Conservation (phyloP, 2,797 vertebrate species). For the Artibeus jamaicensis region DNA sequence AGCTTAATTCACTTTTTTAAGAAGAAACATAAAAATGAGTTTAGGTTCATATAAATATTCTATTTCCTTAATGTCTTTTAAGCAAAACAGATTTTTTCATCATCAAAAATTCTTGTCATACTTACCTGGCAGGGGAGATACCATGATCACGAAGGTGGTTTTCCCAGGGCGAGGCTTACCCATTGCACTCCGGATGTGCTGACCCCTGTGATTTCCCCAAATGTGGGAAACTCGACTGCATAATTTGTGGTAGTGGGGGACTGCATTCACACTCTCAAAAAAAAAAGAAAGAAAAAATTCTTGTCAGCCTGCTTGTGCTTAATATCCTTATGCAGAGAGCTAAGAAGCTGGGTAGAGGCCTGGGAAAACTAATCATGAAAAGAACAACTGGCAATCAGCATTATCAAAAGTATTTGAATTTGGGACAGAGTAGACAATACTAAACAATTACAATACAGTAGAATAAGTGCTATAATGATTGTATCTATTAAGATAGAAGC, state of each 20-base stretch:
- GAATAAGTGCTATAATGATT: not conserved
- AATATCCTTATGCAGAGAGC: not conserved
- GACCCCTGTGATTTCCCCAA: no score
- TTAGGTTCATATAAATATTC: not conserved
- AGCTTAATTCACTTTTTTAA: not conserved
- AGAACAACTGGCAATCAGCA: not conserved
- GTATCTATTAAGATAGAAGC: not conserved
- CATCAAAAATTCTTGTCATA: no score
- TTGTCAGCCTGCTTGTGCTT: not conserved
- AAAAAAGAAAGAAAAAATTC: no score
- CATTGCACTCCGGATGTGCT: no score
- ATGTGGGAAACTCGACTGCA: no score
- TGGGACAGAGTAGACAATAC: not conserved
- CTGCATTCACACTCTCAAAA: no score
- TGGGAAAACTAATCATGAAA: not conserved
- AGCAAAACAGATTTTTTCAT: not conserved
- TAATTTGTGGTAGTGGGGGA: no score
- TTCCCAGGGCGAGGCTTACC: no score
- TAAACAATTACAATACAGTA: not conserved
- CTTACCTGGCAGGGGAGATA: no score
- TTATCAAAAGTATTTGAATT: not conserved
- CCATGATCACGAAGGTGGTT: no score
- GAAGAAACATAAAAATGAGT: not conserved
- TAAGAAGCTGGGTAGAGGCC: not conserved
- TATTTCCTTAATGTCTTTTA: not conserved